Base-by-base conservation (phyloP, 2,797 vertebrate species). In the Rhinoraja longicauda region DNA sequence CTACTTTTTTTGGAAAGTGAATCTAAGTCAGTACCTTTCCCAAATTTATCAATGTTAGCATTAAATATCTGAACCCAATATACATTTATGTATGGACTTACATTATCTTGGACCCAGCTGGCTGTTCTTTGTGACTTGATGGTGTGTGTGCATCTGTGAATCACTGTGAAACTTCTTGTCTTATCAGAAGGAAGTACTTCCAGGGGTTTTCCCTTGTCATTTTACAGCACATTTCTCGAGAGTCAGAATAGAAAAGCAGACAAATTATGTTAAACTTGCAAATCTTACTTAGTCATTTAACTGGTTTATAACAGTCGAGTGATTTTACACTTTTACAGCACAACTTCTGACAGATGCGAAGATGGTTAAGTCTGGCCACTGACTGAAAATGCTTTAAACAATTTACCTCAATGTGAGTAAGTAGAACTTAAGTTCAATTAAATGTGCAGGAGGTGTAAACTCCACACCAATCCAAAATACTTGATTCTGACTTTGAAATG, bases 141-240 rank as follows among this genome's bases (percentile, higher is more conserved):
- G 8, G 36, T 75, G 9, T 12, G n/a, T 24, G 12, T 45, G 90
- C 36, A 32, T 92, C 67, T 92, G 90, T 73, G 70, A 92, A 92
- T 75, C 90, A 73, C 36, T 53, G 21, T 72, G 72, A 92, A 92
- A 72, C 90, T 26, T n/a, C 70, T 75, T 45, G 15, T 92, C 75
- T 92, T 92, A 92, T 53, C 70, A 92, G 70, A 72, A 91, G 45
- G 70, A 73, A 92, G 39, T 53, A 92, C 72, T 92, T 75, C 39
- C 90, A 53, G 90, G 90, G 67, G 26, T 70, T 92, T 92, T n/a
- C 90, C 90, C 90, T 45, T 10, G 8, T 92, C 72, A 75, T 8
- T 21, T 92, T 92, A 32, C 70, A 75, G 72, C 36, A 53, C 32
- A 88, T 67, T 88, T 88, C n/a, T 64, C 2, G 84, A 88, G n/a